A percentile compares a stretch with the other conserved stretches of the same genome.
These are phyloP conservation scores for Drosophila truncata DNA, from an alignment of 1,140 invertebrate genomes.

Conservation along the genomic window DNA sequence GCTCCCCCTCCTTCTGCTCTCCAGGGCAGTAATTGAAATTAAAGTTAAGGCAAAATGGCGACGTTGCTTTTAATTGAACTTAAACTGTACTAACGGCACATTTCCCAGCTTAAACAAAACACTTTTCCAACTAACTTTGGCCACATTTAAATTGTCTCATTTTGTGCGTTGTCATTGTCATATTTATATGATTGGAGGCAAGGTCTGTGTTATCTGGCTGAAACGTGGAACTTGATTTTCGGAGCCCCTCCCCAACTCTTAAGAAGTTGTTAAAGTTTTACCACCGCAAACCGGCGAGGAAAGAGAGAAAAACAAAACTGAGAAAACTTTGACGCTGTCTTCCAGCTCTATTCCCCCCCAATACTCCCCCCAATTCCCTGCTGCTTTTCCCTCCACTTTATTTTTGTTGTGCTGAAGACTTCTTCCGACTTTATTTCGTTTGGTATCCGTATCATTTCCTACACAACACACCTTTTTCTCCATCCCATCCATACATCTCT, in stretches of 20 bases:
- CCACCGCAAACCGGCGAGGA: conserved; percentile 27
- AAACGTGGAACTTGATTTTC: conserved; percentile 72
- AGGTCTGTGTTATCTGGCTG: conserved; percentile 42
- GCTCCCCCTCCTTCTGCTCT: neutral
- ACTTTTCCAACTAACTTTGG: conserved; percentile 28
- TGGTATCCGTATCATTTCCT: conserved; percentile 61
- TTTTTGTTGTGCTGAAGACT: conserved; percentile 55
- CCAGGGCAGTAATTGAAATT: conserved; percentile 63
- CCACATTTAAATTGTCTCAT: conserved; percentile 62
- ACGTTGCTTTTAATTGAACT: conserved; percentile 71
- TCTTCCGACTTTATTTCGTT: conserved; percentile 67
- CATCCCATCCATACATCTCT: conserved; percentile 19
- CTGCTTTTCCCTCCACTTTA: conserved; percentile 5
- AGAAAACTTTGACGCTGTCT: conserved; percentile 70
- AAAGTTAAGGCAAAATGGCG: conserved; percentile 62
- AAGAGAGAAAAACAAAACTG: conserved; percentile 34
- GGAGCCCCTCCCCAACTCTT: conserved; percentile 41
- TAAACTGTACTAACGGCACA: conserved; percentile 76
- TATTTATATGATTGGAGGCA: conserved; percentile 56
- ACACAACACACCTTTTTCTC: conserved; percentile 66
- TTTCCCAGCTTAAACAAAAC: conserved; percentile 31
- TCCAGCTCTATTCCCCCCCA: conserved; percentile 5
- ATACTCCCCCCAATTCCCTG: neutral
- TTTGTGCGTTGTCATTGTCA: conserved; percentile 74
- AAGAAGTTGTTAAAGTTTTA: conserved; percentile 78